Evolutionary conservation across 1,140 invertebrate genomes (phyloP).

Genomic region (Drosophila kepulauana): DNA sequence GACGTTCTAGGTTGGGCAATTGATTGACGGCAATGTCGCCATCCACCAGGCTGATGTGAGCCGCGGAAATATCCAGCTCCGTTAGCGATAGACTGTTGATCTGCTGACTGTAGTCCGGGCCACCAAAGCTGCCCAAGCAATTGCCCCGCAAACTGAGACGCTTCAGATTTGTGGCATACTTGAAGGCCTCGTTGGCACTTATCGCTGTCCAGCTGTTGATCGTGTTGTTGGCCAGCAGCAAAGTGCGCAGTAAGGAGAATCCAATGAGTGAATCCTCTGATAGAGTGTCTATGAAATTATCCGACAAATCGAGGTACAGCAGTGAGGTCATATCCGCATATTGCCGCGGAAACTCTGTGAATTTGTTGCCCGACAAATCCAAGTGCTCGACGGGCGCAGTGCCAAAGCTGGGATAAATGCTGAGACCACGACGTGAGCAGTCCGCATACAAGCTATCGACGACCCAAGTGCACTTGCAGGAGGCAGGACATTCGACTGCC

Average conservation of each 20-base stretch:
- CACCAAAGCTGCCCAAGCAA: conserved; percentile 85
- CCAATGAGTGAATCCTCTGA: conserved; percentile 85
- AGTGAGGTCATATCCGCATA: conserved; percentile 85
- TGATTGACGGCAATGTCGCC: conserved; percentile 86
- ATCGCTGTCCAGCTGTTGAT: conserved; percentile 86
- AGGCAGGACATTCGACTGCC: conserved; percentile 70
- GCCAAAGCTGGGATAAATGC: conserved; percentile 82
- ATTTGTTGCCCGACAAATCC: conserved; percentile 86
- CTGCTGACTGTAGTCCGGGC: conserved; percentile 71
- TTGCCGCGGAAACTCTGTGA: conserved; percentile 85
- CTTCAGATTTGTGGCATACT: conserved; percentile 85
- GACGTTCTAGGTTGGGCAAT: conserved; percentile 85
- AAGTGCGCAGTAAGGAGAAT: conserved; percentile 85
- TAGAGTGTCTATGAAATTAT: conserved; percentile 86
- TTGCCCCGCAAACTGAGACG: conserved; percentile 86
- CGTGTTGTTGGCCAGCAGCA: conserved; percentile 86
- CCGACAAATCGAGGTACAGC: conserved; percentile 86
- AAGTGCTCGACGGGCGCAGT: conserved; percentile 86
- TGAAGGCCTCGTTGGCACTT: conserved; percentile 85
- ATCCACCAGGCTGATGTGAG: conserved; percentile 86
- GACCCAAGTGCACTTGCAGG: conserved; percentile 81
- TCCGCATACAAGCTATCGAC: conserved; percentile 74
- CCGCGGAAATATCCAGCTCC: conserved; percentile 86
- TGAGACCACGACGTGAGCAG: conserved; percentile 85
- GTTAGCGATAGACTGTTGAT: conserved; percentile 85